A percentile compares a stretch with the other conserved stretches of the same genome.
phyloP scores from a whole-genome alignment of 2,113 vertebrate genomes.

The Pteruthius melanotis region DNA sequence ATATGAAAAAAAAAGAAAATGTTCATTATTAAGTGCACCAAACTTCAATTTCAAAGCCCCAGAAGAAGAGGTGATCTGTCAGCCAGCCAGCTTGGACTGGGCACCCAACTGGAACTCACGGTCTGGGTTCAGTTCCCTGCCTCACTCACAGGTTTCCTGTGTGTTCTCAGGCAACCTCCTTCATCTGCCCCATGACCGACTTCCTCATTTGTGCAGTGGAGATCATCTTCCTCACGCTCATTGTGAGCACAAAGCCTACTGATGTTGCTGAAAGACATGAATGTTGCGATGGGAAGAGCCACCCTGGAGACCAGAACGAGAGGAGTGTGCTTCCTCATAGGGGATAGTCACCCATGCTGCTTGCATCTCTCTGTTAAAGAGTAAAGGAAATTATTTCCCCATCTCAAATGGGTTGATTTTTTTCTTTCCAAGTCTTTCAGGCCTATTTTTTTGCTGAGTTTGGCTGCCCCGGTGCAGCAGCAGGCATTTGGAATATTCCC shows the following conservation, averaged over 20 bases:
- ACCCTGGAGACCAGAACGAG: rapidly evolving
- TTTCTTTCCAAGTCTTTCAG: neutral
- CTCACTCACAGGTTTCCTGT: constrained; percentile 10
- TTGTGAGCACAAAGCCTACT: neutral
- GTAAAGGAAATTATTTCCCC: neutral
- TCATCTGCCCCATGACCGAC: neutral
- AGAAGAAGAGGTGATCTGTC: neutral
- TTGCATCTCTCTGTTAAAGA: neutral
- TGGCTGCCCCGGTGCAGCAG: neutral
- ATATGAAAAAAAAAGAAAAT: neutral
- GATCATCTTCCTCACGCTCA: neutral
- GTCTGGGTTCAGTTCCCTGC: constrained; percentile 36
- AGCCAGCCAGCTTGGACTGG: neutral
- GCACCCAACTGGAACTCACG: constrained; percentile 32
- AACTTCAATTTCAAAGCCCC: neutral
- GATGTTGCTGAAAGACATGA: neutral
- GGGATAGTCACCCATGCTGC: neutral
- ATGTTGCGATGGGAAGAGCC: neutral
- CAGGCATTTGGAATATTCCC: constrained; percentile 5
- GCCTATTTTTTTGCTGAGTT: neutral
- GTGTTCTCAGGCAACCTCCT: neutral
- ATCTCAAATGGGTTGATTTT: neutral
- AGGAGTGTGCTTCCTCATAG: neutral
- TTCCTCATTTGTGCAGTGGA: neutral
- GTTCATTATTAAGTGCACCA: neutral